Evolutionary conservation across 1,140 invertebrate species (phyloP).

Genomic region (Drosophila pruinosa): DNA sequence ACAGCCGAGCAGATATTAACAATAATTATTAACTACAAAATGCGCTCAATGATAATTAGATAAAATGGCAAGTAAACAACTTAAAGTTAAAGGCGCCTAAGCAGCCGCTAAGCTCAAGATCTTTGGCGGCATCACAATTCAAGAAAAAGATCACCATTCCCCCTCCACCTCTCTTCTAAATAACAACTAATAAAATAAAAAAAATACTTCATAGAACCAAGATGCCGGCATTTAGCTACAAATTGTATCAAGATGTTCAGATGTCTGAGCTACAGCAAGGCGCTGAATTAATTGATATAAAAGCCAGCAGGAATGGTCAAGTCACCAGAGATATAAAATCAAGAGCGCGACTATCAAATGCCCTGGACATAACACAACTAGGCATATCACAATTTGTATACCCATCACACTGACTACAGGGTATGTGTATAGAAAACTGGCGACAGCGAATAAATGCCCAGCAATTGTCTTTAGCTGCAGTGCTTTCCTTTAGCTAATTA

Average conservation of each 20-base stretch:
- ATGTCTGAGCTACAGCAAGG: conserved; percentile 18
- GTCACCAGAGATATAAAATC: background rate
- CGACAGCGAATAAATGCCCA: conserved; percentile 42
- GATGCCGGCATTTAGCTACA: conserved; percentile 45
- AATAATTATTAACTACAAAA: conserved; percentile 49
- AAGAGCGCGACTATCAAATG: background rate
- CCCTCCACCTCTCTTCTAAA: background rate
- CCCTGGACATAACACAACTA: background rate
- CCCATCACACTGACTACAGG: background rate
- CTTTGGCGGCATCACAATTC: conserved; percentile 18
- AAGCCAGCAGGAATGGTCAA: conserved; percentile 4
- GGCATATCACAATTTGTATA: background rate
- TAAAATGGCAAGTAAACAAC: conserved; percentile 37
- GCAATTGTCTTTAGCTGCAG: conserved; percentile 50
- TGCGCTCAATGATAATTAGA: conserved; percentile 62
- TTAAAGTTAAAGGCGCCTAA: conserved; percentile 41
- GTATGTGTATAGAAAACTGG: conserved; percentile 13
- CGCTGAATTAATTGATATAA: conserved; percentile 65
- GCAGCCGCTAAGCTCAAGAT: conserved; percentile 10
- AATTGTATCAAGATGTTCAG: conserved; percentile 71
- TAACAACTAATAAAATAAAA: conserved; percentile 1
- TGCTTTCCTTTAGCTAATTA: conserved; percentile 63
- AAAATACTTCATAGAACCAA: conserved; percentile 13
- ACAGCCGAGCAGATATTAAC: conserved; percentile 20
- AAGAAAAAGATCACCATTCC: background rate